These are phyloP conservation scores for Avahi laniger DNA, from an alignment of 2,797 vertebrate genomes.

Conservation along the genomic window DNA sequence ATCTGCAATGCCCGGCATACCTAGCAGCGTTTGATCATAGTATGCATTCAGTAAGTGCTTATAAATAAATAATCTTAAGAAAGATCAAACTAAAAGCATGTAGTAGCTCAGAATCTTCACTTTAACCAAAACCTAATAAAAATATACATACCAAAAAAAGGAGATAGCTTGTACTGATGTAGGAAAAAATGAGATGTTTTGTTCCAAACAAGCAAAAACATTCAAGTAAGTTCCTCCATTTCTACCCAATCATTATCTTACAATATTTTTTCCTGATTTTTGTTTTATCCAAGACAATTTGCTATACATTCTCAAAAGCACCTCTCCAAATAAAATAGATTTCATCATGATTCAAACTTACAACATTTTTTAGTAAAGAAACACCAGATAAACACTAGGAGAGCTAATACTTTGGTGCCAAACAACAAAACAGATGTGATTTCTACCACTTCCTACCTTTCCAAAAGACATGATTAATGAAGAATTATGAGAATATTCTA, in stretches of 20 bases:
- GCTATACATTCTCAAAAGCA: constrained; percentile 67
- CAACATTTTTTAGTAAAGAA: constrained; percentile 72
- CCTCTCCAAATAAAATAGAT: constrained; percentile 65
- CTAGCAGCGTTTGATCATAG: not conserved
- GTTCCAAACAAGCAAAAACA: constrained; percentile 38
- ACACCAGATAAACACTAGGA: constrained; percentile 70
- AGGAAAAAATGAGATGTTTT: not conserved
- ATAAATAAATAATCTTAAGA: not conserved
- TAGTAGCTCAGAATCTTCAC: not conserved
- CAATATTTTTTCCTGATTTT: not conserved
- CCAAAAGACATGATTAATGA: constrained; percentile 79
- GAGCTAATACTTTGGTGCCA: constrained; percentile 62
- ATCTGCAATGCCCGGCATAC: not conserved
- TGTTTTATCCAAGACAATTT: constrained; percentile 34
- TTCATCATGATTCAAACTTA: constrained; percentile 77
- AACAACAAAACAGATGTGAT: constrained; percentile 75
- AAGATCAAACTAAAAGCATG: constrained; percentile 50
- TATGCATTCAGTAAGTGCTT: not conserved
- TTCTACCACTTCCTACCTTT: constrained; percentile 78
- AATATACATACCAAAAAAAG: not conserved
- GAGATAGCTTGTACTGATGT: not conserved
- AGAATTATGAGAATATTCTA: constrained; percentile 77
- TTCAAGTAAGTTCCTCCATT: constrained; percentile 7
- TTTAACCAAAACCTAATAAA: constrained; percentile 34
- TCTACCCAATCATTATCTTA: constrained; percentile 22